phyloP scores from a whole-genome alignment of 2,113 vertebrate genomes.

The Eurypyga helias region DNA sequence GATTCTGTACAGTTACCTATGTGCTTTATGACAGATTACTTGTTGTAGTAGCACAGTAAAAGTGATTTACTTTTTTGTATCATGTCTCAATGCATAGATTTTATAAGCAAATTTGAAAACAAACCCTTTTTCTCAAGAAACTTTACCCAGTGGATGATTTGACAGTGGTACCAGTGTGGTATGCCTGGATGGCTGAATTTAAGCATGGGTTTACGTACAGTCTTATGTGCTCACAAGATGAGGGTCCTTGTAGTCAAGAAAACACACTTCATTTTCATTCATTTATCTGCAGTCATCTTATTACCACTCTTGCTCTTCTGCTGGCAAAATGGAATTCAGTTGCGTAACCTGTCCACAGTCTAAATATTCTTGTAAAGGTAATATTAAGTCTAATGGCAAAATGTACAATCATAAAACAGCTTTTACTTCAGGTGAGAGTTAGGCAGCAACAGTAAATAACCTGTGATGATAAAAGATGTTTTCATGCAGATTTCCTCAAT shows the following conservation, averaged over 20 bases:
- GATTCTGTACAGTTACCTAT: not conserved
- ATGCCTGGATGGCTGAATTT: not conserved
- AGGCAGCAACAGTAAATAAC: not conserved
- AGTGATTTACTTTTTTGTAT: not conserved
- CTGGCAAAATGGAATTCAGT: not conserved
- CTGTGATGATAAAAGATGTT: not conserved
- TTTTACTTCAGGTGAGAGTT: not conserved
- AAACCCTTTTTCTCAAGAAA: not conserved
- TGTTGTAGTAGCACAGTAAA: not conserved
- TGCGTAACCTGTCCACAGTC: not conserved
- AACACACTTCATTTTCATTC: not conserved
- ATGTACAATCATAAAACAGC: not conserved
- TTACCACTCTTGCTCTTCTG: not conserved
- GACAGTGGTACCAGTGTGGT: not conserved
- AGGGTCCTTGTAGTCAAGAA: not conserved
- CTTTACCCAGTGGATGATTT: not conserved
- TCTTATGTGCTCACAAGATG: not conserved
- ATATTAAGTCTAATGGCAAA: not conserved
- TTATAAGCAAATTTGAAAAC: not conserved
- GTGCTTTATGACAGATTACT: not conserved
- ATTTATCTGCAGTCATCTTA: not conserved
- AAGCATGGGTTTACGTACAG: not conserved
- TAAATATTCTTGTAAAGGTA: not conserved
- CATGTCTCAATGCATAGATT: not conserved
- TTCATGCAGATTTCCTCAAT: not conserved